Percentiles rank a stretch among this genome's conserved stretches.
These are phyloP conservation scores for Drosophila miranda DNA, from an alignment of 1,140 invertebrate species.

Conservation along the genomic window DNA sequence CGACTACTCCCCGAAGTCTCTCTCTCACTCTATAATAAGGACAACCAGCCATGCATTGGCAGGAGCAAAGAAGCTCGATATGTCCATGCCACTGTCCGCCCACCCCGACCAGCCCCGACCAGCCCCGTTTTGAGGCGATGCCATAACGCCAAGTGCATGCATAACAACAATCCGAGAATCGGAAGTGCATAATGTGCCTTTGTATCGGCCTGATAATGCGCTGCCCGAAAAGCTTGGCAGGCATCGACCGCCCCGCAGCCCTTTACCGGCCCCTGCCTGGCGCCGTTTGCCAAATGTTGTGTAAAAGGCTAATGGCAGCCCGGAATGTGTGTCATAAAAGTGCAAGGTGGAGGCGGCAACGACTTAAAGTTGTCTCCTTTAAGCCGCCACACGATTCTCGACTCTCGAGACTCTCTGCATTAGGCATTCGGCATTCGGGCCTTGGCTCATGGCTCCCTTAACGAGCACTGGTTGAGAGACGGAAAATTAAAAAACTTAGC, in stretches of 20 bases:
- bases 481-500: conserved; percentile 75
- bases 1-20: no score
- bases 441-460: conserved; percentile 48
- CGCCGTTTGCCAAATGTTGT: conserved; percentile 74
- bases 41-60: conserved; percentile 25
- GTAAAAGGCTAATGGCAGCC: conserved; percentile 59
- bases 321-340: conserved; percentile 74
- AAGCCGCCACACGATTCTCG: conserved; percentile 5
- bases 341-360: conserved; percentile 32
- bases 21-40: conserved; percentile 23
- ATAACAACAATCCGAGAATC: conserved; percentile 59
- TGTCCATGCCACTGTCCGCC: conserved; percentile 42
- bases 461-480: conserved; percentile 30
- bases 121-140: conserved; percentile 52
- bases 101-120: conserved; percentile 20
- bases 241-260: conserved; percentile 14
- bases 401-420: not conserved
- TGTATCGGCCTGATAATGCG: conserved; percentile 76
- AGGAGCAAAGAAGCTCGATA: conserved; percentile 36
- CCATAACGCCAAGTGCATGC: conserved; percentile 52
- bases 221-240: conserved; percentile 57
- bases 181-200: conserved; percentile 77
- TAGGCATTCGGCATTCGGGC: not conserved
- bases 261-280: conserved; percentile 12
- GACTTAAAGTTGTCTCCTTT: conserved; percentile 30